Evolutionary conservation across 2,113 vertebrate genomes (phyloP), one percentile per base, ranked within the genome.

Genomic region (Myrmecophaga tridactyla): DNA sequence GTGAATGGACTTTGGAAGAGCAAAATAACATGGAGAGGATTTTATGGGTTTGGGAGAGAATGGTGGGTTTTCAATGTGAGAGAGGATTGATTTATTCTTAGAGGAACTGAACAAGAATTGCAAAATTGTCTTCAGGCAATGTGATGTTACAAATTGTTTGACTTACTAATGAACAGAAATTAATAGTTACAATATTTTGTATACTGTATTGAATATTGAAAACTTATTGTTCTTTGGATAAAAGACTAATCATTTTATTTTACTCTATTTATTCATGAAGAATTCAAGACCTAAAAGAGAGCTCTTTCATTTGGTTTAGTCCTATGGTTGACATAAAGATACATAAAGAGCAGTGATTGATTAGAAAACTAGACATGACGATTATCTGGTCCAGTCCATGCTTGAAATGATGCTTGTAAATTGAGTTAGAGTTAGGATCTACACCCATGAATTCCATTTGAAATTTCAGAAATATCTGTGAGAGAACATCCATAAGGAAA

Each of bases 401-500:
- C 29, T 23, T 67, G 36, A 92, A 67, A 56, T 69, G 5, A 23
- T 60, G 60, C 46, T 92, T n/a, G 82, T 13, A 31, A 67, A 43
- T 13, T 73, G 39, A 92, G 31, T 78, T 58, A 78, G 39, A 78
- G 2, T 77, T 67, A 58, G 73, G 39, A 7, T 86, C 6, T 70
- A 39, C n/a, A 48, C 31, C 20, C 31, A 73, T 7, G 20, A 11
- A 82, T 41, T 43, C 29, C 25, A 53, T 53, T 20, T 81, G 51
- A 48, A 60, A 72, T 93, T 87, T 87, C 84, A 81, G 75, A 80
- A 93, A 51, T 41, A 60, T 53, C 27, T 87, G 56, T 81, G 43
- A 82, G 53, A 63, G 20, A 72, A 69, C 17, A 69, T 58, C 78
- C 58, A 69, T 20, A 58, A 60, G n/a, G 1, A 78, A 92, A 92